A percentile compares a stretch with the other conserved stretches of the same genome.
These are phyloP conservation scores for Leptogaster cylindrica DNA, from an alignment of 2,888 invertebrate species.

Conservation along the genomic window DNA sequence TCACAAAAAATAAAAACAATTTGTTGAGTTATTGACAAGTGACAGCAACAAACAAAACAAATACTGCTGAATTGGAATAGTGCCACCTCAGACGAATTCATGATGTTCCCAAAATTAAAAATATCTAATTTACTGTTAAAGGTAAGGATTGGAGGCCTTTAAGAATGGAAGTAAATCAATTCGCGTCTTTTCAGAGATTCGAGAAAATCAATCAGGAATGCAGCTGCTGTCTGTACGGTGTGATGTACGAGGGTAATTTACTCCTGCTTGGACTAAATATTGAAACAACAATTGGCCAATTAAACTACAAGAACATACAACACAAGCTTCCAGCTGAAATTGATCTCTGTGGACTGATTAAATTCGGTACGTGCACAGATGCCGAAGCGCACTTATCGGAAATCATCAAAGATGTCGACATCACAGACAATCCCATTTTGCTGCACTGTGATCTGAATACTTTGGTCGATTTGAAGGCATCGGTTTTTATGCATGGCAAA, in stretches of 20 bases:
- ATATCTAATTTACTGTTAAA: constrained; percentile 74
- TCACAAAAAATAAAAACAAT: background rate
- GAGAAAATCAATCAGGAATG: constrained; percentile 68
- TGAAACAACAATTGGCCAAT: constrained; percentile 66
- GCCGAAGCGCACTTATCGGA: constrained; percentile 70
- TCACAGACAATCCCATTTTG: constrained; percentile 80
- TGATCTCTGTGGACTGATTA: constrained; percentile 77
- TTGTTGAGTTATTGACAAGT: background rate
- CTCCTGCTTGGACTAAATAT: constrained; percentile 73
- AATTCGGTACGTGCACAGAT: constrained; percentile 68
- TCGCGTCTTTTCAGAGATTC: constrained; percentile 68
- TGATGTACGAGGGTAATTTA: constrained; percentile 75
- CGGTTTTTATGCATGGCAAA: constrained; percentile 75
- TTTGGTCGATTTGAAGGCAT: constrained; percentile 68
- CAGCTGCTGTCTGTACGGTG: constrained; percentile 76
- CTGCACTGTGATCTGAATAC: constrained; percentile 67
- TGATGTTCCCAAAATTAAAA: constrained; percentile 79
- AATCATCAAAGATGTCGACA: constrained; percentile 73
- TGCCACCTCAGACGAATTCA: too few species aligned
- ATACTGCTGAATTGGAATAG: too few species aligned
- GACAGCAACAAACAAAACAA: background rate
- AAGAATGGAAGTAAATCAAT: background rate
- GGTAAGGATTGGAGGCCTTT: constrained; percentile 62
- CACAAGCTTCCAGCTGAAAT: constrained; percentile 77
- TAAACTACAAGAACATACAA: constrained; percentile 63